Percentiles rank a stretch among this genome's conserved stretches.
These are phyloP conservation scores for Coboldia fuscipes DNA, from an alignment of 1,140 invertebrate genomes.

Conservation along the genomic window DNA sequence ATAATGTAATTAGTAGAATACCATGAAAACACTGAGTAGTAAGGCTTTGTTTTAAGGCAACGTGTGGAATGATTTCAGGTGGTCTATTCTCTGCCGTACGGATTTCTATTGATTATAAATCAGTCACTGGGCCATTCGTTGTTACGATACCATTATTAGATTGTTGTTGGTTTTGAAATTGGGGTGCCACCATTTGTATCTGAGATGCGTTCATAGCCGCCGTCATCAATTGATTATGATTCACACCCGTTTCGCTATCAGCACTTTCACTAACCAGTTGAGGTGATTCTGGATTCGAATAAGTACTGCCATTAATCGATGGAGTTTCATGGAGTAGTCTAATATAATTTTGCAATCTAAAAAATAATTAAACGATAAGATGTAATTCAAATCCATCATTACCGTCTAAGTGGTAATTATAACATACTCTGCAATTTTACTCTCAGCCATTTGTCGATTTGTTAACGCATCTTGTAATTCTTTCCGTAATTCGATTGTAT, in stretches of 20 bases:
- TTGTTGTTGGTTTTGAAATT: constrained; percentile 12
- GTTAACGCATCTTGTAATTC: constrained; percentile 25
- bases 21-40: too few species aligned
- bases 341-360: neutral
- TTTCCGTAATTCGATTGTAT: constrained; percentile 20
- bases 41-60: too few species aligned
- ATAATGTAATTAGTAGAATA: too few species aligned
- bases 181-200: neutral
- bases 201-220: constrained; percentile 5
- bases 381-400: neutral
- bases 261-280: neutral
- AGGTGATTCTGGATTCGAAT: too few species aligned
- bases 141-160: constrained; percentile 11
- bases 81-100: too few species aligned
- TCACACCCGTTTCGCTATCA: neutral
- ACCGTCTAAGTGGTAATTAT: neutral
- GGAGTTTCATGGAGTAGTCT: neutral
- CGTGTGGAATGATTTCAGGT: too few species aligned
- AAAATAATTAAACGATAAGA: neutral
- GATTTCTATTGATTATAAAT: constrained; percentile 14
- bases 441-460: constrained; percentile 26
- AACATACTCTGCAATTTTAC: constrained; percentile 26
- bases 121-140: constrained; percentile 19
- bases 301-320: too few species aligned
- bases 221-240: neutral